Conservation (phyloP, 2,888 invertebrate species). For the Monoplex corrugatus region DNA sequence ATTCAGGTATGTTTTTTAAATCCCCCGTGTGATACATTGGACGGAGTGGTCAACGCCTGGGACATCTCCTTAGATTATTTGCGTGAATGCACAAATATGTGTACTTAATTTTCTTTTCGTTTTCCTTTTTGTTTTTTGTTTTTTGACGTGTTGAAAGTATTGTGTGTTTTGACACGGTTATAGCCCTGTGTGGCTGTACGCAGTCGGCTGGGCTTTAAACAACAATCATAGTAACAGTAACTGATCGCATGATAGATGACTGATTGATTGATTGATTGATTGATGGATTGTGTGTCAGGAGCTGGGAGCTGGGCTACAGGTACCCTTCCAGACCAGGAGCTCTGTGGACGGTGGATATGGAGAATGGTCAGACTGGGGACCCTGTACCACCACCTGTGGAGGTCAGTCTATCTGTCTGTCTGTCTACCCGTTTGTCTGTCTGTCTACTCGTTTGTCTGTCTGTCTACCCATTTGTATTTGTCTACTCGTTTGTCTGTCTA, state of each 20-base stretch:
- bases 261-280: not conserved
- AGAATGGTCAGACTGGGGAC: conserved; percentile 2
- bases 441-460: not conserved
- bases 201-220: too few relatives aligned
- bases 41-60: too few relatives aligned
- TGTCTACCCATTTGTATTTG: not conserved
- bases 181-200: too few relatives aligned
- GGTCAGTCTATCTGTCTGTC: not conserved
- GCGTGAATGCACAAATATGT: too few relatives aligned
- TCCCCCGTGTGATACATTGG: too few relatives aligned
- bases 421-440: not conserved
- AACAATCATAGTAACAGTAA: too few relatives aligned
- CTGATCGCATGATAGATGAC: not conserved
- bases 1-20: too few relatives aligned
- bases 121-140: too few relatives aligned
- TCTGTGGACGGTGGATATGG: not conserved
- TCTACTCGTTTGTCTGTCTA: not conserved
- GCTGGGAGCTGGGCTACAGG: not conserved
- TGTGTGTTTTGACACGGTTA: too few relatives aligned
- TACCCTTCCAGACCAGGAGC: not conserved
- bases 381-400: conserved; percentile 15
- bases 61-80: too few relatives aligned
- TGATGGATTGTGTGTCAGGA: not conserved
- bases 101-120: too few relatives aligned
- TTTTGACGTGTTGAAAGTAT: too few relatives aligned